Evolutionary conservation across 1,140 invertebrate species (phyloP), one percentile per base, ranked within the genome.

Genomic region (Pogonomyrmex barbatus): DNA sequence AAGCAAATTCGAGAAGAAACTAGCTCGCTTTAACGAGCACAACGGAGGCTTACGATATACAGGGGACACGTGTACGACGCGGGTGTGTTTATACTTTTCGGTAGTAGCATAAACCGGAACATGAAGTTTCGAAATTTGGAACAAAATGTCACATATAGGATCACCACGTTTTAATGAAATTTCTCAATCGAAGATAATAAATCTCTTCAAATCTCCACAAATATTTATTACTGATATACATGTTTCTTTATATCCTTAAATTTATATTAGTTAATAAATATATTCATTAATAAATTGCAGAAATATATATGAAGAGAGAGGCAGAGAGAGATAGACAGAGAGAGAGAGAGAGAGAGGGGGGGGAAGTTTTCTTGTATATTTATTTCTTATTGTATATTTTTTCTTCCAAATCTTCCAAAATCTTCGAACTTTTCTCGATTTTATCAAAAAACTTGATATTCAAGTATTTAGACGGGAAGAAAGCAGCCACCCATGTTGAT

Each of bases 1-100:
- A 90, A 88, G 87, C 83, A 84, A 89, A 85, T 83, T 84, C 52
- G 54, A 87, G 71, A 73, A 87, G 63, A 54, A 67, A 63, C 71
- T 52, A 33, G 75, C 47, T 47, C 39, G 39, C 75, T 63, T 75
- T 77, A 58, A 88, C 87, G 73, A 79, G 60, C 85, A 42, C 71
- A 65, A 47, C 54, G 56, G 62, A 50, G 62, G 58, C 81, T 89
- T 81, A 88, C 86, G 75, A 89, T 89, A 91, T 87, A 90, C 87
- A 91, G 71, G 81, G 78, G 85, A 90, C 89, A 91, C 90, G 87
- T 90, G 90, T 81, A 85, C 86, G 62, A 45, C 33, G 52, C 45
- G 39, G 24, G 12, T n/a, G 33, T 91, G 89, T 90, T 91, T 90
- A 87, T 45, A 76, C 76, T 86, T 83, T 47, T 24, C 45, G 77